These are phyloP conservation scores for Tragelaphus imberbis DNA, from an alignment of 2,113 vertebrate species.

Conservation along the genomic window DNA sequence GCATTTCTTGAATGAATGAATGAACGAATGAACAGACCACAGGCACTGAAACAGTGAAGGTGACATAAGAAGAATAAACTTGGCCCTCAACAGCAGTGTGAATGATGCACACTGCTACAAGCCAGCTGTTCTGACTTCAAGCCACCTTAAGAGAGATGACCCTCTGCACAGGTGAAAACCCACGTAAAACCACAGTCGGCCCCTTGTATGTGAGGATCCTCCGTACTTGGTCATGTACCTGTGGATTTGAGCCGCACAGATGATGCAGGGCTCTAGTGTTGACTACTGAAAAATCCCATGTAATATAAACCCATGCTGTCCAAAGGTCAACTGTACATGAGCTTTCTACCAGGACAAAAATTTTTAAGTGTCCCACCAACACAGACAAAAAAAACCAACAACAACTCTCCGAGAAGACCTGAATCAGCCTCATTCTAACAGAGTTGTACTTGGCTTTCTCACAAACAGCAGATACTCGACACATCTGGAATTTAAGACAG, in stretches of 20 bases:
- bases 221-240: background rate
- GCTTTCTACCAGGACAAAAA: background rate
- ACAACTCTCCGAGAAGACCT: background rate
- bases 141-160: background rate
- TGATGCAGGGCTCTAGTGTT: accelerated
- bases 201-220: too few relatives aligned
- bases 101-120: background rate
- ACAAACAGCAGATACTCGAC: background rate
- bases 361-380: background rate
- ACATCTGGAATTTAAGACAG: background rate
- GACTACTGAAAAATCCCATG: background rate
- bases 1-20: background rate
- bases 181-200: accelerated
- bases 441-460: background rate
- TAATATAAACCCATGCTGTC: background rate
- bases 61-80: background rate
- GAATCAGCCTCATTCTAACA: background rate
- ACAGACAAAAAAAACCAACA: background rate
- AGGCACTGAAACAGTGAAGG: background rate
- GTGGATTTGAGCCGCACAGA: background rate
- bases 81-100: background rate
- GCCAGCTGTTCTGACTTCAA: background rate
- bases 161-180: background rate
- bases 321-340: background rate
- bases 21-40: background rate